Evolutionary conservation across 2,797 vertebrate species (phyloP), one percentile per base, ranked within the genome.

Genomic region (Rhinophrynus dorsalis): DNA sequence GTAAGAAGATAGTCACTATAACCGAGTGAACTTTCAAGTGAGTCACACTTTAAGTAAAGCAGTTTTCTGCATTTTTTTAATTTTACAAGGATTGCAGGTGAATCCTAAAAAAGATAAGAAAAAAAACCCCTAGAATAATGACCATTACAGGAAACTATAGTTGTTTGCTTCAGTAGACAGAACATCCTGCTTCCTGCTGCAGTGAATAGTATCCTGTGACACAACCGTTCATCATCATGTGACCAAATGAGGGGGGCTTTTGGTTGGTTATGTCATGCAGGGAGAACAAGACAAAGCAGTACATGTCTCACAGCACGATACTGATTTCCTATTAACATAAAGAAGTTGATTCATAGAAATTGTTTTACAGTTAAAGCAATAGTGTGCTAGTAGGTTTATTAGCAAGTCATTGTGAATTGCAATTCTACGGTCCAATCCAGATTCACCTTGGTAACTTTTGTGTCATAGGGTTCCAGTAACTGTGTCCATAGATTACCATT

Each of bases 101-200:
- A 38, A n/a, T n/a, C 37, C 3, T 38, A 38, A 38, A 38, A 12
- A 38, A 15, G 37, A 3, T n/a, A 3, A 1, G 37, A 38, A 38
- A 38, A 38, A n/a, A n/a, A n/a, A n/a, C n/a, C n/a, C n/a, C n/a
- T n/a, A n/a, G n/a, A 12, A 37, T 48, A 24, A 58, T 38, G 27
- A 51, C 20, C 18, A 26, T 78, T 68, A 77, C 81, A 79, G 82
- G 83, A 85, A 82, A 79, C 78, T 78, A 78, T 79, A 75, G 65
- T 65, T 68, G 69, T 79, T 65, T 74, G 75, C 75, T 79, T 73
- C 68, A 74, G 70, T 54, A 79, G 47, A 70, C 77, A 82, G 80
- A 83, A 77, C 67, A 81, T 82, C 55, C 66, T 60, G 45, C 47
- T 68, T 59, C 82, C 82, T 83, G 79, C 38, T 75, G 56, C 50